Percentiles rank a stretch among this genome's conserved stretches.
Evolutionary conservation across 2,797 vertebrate species (phyloP).

Genomic region (Holocentrus rufus): DNA sequence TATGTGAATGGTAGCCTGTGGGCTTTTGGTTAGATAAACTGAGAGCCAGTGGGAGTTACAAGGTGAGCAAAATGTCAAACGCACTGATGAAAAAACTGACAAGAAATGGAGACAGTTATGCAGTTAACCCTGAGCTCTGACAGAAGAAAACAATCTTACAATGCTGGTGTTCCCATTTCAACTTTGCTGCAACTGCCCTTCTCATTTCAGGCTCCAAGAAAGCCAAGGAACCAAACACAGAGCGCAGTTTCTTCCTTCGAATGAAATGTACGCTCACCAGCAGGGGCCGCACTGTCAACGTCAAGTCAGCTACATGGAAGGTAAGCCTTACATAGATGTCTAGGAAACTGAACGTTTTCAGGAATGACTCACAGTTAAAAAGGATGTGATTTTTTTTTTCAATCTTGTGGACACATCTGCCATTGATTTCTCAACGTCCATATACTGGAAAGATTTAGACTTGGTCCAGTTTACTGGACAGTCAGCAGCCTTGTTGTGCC

Average conservation of each 20-base stretch:
- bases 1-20: constrained; percentile 28
- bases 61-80: background rate
- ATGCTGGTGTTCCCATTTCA: constrained; percentile 23
- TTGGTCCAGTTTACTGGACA: no score
- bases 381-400: no score
- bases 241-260: constrained; percentile 93
- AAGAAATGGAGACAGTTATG: background rate
- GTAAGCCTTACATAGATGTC: constrained; percentile 64
- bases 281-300: constrained; percentile 96
- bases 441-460: no score
- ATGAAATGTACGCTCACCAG: constrained; percentile 99
- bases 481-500: no score
- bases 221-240: constrained; percentile 89
- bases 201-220: constrained; percentile 90
- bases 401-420: no score
- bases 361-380: no score
- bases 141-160: background rate
- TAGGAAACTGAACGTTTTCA: background rate
- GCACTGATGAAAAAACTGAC: background rate
- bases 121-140: background rate
- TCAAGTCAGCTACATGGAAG: constrained; percentile 99
- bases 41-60: no score
- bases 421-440: no score
- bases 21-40: background rate
- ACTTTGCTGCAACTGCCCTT: constrained; percentile 32